These are phyloP conservation scores for Rhyacichthys aspro DNA, from an alignment of 2,797 vertebrate species.

Conservation along the genomic window DNA sequence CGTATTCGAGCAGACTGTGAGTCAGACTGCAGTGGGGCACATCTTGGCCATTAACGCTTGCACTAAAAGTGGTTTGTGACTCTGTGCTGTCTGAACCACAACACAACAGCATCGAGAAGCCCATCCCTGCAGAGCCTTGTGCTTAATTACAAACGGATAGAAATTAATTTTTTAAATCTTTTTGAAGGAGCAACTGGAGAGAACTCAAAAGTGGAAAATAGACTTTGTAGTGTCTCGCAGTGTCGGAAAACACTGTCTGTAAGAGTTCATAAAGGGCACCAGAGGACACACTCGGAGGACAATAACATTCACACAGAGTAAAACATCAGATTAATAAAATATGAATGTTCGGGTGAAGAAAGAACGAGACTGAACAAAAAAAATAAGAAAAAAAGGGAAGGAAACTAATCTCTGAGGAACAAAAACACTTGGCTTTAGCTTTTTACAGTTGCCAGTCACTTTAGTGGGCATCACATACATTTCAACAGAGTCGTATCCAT, in stretches of 20 bases:
- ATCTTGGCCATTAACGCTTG: too few relatives aligned
- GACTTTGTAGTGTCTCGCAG: not conserved
- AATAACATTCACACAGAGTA: too few relatives aligned
- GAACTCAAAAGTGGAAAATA: not conserved
- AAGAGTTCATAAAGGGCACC: not conserved
- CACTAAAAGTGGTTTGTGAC: too few relatives aligned
- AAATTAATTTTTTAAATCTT: not conserved
- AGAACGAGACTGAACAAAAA: not conserved
- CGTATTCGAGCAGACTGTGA: too few relatives aligned
- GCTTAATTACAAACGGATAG: not conserved
- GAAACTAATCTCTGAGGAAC: too few relatives aligned
- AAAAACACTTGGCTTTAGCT: not conserved
- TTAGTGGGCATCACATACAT: not conserved
- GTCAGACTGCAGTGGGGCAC: too few relatives aligned
- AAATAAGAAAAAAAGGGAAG: not conserved
- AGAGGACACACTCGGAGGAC: too few relatives aligned
- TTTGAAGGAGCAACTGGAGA: not conserved
- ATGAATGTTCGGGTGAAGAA: not conserved
- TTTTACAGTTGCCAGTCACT: conserved; percentile 1
- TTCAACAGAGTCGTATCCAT: conserved; percentile 39
- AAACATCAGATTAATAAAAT: too few relatives aligned
- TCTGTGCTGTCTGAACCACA: too few relatives aligned
- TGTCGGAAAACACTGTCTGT: not conserved
- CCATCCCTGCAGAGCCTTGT: not conserved
- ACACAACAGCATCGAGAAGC: not conserved